Percentiles rank a stretch among this genome's conserved stretches.
Conservation (phyloP, 2,113 vertebrate genomes). For the Blennius ocellaris region DNA sequence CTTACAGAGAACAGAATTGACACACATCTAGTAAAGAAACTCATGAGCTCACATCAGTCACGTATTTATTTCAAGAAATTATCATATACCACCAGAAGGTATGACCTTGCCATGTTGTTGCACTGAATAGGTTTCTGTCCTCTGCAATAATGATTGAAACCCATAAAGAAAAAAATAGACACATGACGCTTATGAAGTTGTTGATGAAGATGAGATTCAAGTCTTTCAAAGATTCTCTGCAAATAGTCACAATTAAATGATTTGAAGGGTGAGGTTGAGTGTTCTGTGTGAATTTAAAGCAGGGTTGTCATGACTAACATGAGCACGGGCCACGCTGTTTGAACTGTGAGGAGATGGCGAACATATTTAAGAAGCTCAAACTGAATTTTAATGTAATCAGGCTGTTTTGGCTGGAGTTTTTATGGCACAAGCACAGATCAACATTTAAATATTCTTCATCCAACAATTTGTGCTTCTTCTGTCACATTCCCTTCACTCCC, state of each 20-base stretch:
- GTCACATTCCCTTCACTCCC: constrained; percentile 3
- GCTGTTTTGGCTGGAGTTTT: neutral
- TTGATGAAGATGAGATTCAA: neutral
- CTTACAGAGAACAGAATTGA: too few species aligned
- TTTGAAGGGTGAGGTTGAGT: neutral
- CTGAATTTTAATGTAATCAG: constrained; percentile 41
- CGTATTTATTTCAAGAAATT: constrained; percentile 36
- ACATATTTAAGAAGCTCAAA: neutral
- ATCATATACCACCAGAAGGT: constrained; percentile 24
- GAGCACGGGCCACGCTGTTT: neutral
- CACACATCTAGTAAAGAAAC: too few species aligned
- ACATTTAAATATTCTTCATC: constrained; percentile 6
- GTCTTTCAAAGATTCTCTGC: constrained; percentile 3
- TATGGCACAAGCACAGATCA: neutral
- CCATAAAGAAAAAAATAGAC: neutral
- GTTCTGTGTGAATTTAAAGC: neutral
- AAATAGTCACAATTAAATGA: neutral
- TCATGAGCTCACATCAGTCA: neutral
- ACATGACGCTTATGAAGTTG: too few species aligned
- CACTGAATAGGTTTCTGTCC: constrained; percentile 5
- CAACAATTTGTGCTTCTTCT: neutral
- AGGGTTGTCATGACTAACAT: neutral
- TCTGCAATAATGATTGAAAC: neutral
- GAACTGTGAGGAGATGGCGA: constrained; percentile 15
- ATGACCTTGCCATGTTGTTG: constrained; percentile 38